Evolutionary conservation across 1,140 invertebrate species (phyloP).

Genomic region (Theocolax elegans): DNA sequence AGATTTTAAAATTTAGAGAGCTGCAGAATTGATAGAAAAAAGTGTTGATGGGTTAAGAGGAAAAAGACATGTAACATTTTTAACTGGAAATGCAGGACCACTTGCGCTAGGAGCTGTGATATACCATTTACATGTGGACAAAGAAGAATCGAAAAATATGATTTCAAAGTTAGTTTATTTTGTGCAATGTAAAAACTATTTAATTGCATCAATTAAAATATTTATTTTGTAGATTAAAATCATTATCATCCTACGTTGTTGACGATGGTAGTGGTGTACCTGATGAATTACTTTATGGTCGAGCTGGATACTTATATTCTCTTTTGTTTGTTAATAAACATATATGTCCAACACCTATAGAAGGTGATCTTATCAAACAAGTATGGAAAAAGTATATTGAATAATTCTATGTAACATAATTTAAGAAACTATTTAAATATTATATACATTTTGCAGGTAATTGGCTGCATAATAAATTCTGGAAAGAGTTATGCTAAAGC

Average conservation of each 20-base stretch:
- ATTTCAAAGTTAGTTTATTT: conserved; percentile 65
- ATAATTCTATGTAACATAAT: no score
- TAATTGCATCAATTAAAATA: not conserved
- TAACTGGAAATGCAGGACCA: conserved; percentile 83
- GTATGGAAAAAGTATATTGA: conserved; percentile 53
- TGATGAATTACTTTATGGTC: conserved; percentile 88
- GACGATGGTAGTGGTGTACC: conserved; percentile 69
- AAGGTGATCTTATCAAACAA: conserved; percentile 65
- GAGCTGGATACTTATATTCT: conserved; percentile 85
- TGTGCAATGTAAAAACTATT: not conserved
- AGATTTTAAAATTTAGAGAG: conserved; percentile 57
- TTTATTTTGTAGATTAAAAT: conserved; percentile 65
- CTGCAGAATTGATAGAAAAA: conserved; percentile 64
- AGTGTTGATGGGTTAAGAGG: conserved; percentile 64
- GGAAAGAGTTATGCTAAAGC: conserved; percentile 72
- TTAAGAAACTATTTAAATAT: conserved; percentile 12
- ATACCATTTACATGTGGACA: conserved; percentile 67
- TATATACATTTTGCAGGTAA: conserved; percentile 67
- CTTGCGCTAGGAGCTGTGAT: conserved; percentile 77
- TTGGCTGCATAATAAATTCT: conserved; percentile 73
- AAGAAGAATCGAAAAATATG: conserved; percentile 61
- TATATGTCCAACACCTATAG: conserved; percentile 64
- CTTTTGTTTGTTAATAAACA: conserved; percentile 78
- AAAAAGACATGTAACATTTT: conserved; percentile 72
- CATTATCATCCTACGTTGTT: conserved; percentile 67